A percentile compares a stretch with the other conserved stretches of the same genome.
Conservation (phyloP, 2,888 invertebrate genomes). For the Matsumyia berberina region DNA sequence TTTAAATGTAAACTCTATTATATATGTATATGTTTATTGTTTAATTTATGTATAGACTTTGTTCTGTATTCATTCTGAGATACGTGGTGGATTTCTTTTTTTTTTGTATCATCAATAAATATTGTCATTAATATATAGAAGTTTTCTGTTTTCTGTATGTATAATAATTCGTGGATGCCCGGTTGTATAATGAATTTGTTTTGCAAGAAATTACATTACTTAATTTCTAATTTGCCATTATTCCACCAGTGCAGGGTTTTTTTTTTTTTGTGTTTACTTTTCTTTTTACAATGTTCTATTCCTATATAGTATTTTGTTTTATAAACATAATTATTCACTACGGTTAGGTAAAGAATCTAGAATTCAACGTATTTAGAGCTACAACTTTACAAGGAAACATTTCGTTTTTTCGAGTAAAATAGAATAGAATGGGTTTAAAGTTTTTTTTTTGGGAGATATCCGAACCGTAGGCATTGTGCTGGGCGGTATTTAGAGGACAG, state of each 20-base stretch:
- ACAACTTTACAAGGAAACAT: conserved; percentile 63
- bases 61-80: conserved; percentile 64
- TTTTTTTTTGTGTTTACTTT: neutral
- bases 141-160: conserved; percentile 34
- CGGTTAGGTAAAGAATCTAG: conserved; percentile 40
- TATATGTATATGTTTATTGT: conserved; percentile 4
- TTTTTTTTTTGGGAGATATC: neutral
- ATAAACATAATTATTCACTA: conserved; percentile 42
- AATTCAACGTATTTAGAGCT: conserved; percentile 44
- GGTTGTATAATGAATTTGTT: conserved; percentile 18
- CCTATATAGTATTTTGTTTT: conserved; percentile 17
- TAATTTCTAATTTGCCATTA: conserved; percentile 4
- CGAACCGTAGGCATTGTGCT: conserved; percentile 47
- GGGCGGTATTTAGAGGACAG: conserved; percentile 42
- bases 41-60: conserved; percentile 40
- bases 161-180: conserved; percentile 13
- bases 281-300: conserved; percentile 60
- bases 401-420: neutral
- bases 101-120: conserved; percentile 62
- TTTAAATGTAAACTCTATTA: conserved; percentile 28
- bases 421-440: no score
- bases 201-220: neutral
- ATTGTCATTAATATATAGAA: conserved; percentile 68
- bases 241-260: neutral
- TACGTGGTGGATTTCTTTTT: conserved; percentile 56